Base-by-base conservation (phyloP, 2,113 vertebrate species). In the Hippocampus barbouri region DNA sequence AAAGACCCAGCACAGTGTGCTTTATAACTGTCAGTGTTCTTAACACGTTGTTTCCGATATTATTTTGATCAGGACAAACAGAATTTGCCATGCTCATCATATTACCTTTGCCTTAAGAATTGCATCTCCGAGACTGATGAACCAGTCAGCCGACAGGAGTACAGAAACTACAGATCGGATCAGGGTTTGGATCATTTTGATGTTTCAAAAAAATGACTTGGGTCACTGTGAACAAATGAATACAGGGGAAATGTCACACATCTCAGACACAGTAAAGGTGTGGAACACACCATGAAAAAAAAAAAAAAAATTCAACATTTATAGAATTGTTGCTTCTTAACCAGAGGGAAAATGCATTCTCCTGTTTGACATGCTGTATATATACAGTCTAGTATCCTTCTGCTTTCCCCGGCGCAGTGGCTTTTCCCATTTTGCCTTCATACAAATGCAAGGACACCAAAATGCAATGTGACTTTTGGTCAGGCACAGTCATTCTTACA, bases 61-160 rank as follows among this genome's bases (percentile, higher is more conserved):
- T 43, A 57, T 61, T 72, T 70, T 71, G 47, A 63, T 43, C 69
- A 67, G 30, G 18, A 30, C 34, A 18, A 60, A 30, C 5, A 8
- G 57, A 23, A 61, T 30, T 66, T 64, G 51, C 2, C 11, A 16
- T 53, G 23, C 8, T 40, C 51, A 69, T 68, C 27, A 11, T 49
- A 54, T 66, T 63, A 23, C 60, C 70, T 64, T 69, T 75, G 62
- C 85, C 77, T 89, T 84, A 74, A 82, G 76, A 75, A 56, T 38
- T 38, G 71, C 72, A 75, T 73, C 62, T 79, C 49, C 8, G 18
- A 27, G 69, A 51, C 70, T 53, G 66, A 66, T 41, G 12, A 72
- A 38, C 38, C 20, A 9, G 16, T 41, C 18, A 20, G 38, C 43
- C 16, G 49, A 43, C 21, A 53, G 54, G 53, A 63, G 38, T 21